Evolutionary conservation across 2,888 invertebrate genomes (phyloP).

Genomic region (Sphaerophoria taeniata): DNA sequence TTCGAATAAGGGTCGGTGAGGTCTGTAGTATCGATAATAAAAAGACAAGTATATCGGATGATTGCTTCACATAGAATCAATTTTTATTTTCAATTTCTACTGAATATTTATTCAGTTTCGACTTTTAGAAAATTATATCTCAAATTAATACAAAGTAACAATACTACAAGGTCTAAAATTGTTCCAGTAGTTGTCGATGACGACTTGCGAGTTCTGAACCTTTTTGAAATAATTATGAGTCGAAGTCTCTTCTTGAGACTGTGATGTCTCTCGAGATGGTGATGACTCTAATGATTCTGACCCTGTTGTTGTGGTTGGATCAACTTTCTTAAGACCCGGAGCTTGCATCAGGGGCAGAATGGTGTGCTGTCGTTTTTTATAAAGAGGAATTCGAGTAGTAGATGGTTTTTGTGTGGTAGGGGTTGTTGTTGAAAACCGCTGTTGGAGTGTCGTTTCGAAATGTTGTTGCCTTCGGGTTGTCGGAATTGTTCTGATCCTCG

Average conservation of each 20-base stretch:
- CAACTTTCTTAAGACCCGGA: slow-evolving; percentile 76
- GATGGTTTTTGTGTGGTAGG: slow-evolving; percentile 76
- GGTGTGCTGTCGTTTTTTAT: slow-evolving; percentile 79
- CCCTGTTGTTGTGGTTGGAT: slow-evolving; percentile 53
- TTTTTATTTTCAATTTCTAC: no score
- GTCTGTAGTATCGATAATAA: no score
- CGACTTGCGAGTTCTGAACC: slow-evolving; percentile 44
- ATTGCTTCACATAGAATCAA: no score
- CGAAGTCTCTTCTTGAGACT: slow-evolving; percentile 35
- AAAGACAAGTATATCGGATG: no score
- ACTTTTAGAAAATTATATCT: no score
- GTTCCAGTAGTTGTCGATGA: slow-evolving; percentile 50
- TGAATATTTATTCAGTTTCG: no score
- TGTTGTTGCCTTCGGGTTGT: slow-evolving; percentile 48
- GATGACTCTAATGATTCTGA: slow-evolving; percentile 46
- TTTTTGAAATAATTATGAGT: slow-evolving; percentile 41
- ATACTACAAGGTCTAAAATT: no score
- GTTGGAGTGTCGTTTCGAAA: slow-evolving; percentile 54
- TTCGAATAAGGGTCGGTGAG: slow-evolving; percentile 73
- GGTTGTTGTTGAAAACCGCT: slow-evolving; percentile 73
- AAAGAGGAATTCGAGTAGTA: slow-evolving; percentile 79
- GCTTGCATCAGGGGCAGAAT: slow-evolving; percentile 78
- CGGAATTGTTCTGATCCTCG: slow-evolving; percentile 50
- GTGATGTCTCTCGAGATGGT: slow-evolving; percentile 32
- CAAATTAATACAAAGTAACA: no score